Base-by-base conservation (phyloP, 1,140 invertebrate genomes). In the Phortica variegata region DNA sequence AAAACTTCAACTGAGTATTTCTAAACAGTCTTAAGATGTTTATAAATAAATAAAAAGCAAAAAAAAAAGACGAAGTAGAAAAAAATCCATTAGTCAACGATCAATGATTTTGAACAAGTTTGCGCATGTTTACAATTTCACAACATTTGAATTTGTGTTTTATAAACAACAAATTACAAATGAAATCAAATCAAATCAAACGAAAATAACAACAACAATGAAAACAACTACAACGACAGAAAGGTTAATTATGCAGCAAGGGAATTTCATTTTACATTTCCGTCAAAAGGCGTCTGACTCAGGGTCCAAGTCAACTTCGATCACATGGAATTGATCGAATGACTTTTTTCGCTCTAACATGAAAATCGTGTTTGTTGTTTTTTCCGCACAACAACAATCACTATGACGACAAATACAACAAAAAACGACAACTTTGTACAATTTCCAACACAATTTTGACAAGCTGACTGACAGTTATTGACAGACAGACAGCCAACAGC, bases 391-490 rank as follows among this genome's bases (percentile, higher is more conserved):
- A 56, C 56, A 66, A n/a, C n/a, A n/a, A n/a, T n/a, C n/a, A n/a
- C n/a, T n/a, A n/a, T n/a, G n/a, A n/a, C n/a, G n/a, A n/a, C n/a
- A n/a, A n/a, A n/a, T n/a, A n/a, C n/a, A n/a, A n/a, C n/a, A n/a
- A n/a, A n/a, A n/a, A n/a, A n/a, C n/a, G n/a, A n/a, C n/a, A n/a
- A n/a, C n/a, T 55, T 62, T 65, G 61, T 68, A 52, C 38, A 62
- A 43, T n/a, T n/a, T n/a, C n/a, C 52, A 52, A 66, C 66, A 66
- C 62, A 66, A 68, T 66, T 66, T 66, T 68, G 63, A 66, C 63
- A 66, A 66, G 63, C 63, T n/a, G 68, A 66, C 62, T 66, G 62
- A 68, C 62, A 66, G 62, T 62, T 68, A 66, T 68, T 66, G 62
- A 66, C 62, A 54, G 33, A 46, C 43, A 47, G 41, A 16, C 57